Conservation (phyloP, 2,797 vertebrate species). For the Stomatorhinus walkeri region DNA sequence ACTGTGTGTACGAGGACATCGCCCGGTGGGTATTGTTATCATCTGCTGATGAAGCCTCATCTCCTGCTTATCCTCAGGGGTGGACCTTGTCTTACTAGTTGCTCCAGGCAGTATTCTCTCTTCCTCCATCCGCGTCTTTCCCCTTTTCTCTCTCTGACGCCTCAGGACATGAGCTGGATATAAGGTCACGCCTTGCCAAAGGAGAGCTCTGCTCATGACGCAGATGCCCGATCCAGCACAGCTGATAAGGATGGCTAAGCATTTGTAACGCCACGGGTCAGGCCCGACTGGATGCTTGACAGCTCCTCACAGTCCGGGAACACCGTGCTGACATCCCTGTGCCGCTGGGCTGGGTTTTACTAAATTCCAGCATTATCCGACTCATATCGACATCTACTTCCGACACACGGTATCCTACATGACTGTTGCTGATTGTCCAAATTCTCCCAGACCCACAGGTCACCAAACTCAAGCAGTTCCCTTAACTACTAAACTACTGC, state of each 20-base stretch:
- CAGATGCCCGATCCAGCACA: too few species aligned
- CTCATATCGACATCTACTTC: background rate
- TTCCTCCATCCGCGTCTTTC: conserved; percentile 33
- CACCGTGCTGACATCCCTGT: background rate
- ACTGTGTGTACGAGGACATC: conserved; percentile 45
- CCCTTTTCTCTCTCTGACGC: conserved; percentile 40
- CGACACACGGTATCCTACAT: background rate
- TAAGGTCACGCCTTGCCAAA: background rate
- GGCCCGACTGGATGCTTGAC: background rate
- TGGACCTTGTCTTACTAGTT: conserved; percentile 61
- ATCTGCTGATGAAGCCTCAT: conserved; percentile 55
- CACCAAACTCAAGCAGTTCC: background rate
- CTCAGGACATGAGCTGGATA: background rate
- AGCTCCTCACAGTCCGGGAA: background rate
- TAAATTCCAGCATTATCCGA: background rate
- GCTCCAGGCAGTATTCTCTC: conserved; percentile 61
- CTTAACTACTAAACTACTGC: background rate
- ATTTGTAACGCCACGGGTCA: background rate
- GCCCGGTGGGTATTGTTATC: conserved; percentile 54
- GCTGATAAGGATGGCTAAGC: background rate
- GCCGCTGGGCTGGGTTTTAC: background rate
- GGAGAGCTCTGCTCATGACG: background rate
- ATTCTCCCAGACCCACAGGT: background rate
- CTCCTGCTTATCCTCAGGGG: conserved; percentile 44
- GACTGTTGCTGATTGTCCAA: background rate